A percentile compares a stretch with the other conserved stretches of the same genome.
Conservation (phyloP, 2,888 invertebrate species). For the Metacarcinus magister region DNA sequence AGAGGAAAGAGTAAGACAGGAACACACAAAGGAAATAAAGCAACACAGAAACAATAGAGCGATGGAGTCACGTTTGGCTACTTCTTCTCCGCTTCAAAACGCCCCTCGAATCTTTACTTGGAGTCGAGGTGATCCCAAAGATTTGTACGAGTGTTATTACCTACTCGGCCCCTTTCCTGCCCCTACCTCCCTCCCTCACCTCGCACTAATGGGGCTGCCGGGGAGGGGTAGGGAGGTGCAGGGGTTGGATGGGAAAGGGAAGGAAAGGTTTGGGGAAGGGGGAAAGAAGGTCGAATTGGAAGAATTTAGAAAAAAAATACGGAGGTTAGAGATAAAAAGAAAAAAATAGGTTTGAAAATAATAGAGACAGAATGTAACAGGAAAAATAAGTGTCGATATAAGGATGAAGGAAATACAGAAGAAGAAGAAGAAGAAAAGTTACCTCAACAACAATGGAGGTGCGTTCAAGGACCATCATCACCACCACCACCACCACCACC, state of each 20-base stretch:
- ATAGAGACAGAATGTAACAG: neutral
- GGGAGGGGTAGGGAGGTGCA: neutral
- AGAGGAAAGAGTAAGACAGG: neutral
- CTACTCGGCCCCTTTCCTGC: neutral
- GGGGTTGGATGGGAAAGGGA: neutral
- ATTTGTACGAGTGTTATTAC: conserved; percentile 43
- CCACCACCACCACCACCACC: no score
- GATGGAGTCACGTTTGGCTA: neutral
- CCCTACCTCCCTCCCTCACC: neutral
- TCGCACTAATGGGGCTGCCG: neutral
- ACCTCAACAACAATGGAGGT: neutral
- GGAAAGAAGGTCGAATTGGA: neutral
- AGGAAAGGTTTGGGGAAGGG: neutral
- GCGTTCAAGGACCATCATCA: neutral
- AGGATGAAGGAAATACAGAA: neutral
- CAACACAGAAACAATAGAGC: neutral
- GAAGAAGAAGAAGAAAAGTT: neutral
- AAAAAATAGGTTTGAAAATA: no score
- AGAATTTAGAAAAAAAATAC: neutral
- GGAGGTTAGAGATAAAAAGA: neutral
- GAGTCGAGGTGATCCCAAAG: conserved; percentile 5
- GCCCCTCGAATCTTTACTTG: neutral
- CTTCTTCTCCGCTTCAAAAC: neutral
- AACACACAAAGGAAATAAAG: neutral
- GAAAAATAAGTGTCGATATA: neutral